Base-by-base conservation (phyloP, 2,797 vertebrate genomes). In the Oceanodroma leucorhoa region DNA sequence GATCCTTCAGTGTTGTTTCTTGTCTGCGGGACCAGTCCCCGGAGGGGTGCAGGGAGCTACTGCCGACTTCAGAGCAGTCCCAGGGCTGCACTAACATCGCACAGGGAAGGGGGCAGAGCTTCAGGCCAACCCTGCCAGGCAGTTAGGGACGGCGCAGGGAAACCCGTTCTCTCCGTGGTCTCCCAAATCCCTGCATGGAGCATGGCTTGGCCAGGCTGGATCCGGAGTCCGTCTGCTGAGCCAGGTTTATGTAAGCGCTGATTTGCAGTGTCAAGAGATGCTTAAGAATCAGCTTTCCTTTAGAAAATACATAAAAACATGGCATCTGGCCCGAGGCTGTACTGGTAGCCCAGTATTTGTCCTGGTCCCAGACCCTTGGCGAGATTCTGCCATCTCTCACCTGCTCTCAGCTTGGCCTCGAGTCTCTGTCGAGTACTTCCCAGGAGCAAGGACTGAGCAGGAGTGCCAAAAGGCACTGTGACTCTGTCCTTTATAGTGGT, bases 161-260 rank as follows among this genome's bases (percentile, higher is more conserved):
- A 62, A 5, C 13, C 58, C 14, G 7, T 34, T 27, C 16, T 16
- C 46, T 34, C 50, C 10, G 0, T 1, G 30, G 1, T 40, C 62
- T 65, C 80, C 50, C 66, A 11, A 14, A 72, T n/a, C 27, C 70
- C n/a, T 14, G 73, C n/a, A 15, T 4, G 2, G 41, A 71, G 60
- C 64, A 7, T 4, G 43, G 58, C 57, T 41, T 15, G 29, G 45
- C 88, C 60, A 50, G 67, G 41, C 58, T 70, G 70, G 77, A 29
- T 86, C 54, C 9, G 6, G 75, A 85, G 53, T 20, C 60, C 0
- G 0, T 53, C 72, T 93, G 83, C 84, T 50, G 90, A 89, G 82
- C 92, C 78, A 85, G 75, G 78, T 96, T 95, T 93, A 96, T 87
- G 69, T 94, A 91, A 95, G 84, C 10, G 2, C 64, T 50, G 87